Conservation (phyloP, 2,113 vertebrate genomes). For the Gila orcuttii region DNA sequence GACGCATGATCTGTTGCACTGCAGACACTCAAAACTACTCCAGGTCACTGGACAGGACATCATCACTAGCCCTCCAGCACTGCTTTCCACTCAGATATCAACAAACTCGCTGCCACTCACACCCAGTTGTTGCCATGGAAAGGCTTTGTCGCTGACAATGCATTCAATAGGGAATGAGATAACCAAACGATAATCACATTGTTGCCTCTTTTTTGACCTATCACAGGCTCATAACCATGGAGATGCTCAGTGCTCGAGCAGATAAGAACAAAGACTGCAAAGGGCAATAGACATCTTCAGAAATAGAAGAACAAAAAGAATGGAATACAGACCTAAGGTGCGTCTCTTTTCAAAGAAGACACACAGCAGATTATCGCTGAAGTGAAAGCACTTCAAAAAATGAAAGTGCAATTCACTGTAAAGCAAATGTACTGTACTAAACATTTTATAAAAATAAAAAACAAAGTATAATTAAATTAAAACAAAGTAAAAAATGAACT, state of each 20-base stretch:
- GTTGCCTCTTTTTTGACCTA: slow-evolving; percentile 45
- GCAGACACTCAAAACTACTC: not conserved
- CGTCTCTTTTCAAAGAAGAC: too few relatives aligned
- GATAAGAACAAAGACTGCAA: slow-evolving; percentile 36
- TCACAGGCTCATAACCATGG: slow-evolving; percentile 41
- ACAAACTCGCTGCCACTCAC: slow-evolving; percentile 26
- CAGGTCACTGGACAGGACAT: slow-evolving; percentile 19
- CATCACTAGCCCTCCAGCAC: slow-evolving; percentile 17
- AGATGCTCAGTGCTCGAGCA: slow-evolving; percentile 15
- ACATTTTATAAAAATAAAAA: too few relatives aligned
- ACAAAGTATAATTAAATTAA: too few relatives aligned
- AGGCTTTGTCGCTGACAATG: slow-evolving; percentile 33
- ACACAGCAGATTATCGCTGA: too few relatives aligned
- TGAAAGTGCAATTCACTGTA: too few relatives aligned
- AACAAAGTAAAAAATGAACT: too few relatives aligned
- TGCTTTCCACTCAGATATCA: slow-evolving; percentile 21
- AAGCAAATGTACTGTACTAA: too few relatives aligned
- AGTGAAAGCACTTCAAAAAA: too few relatives aligned
- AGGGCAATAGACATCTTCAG: slow-evolving; percentile 3
- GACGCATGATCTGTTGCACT: not conserved
- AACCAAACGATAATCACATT: slow-evolving; percentile 47
- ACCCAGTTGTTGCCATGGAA: slow-evolving; percentile 42
- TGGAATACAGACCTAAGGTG: too few relatives aligned
- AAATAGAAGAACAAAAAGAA: not conserved
- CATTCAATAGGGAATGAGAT: slow-evolving; percentile 43